Percentiles rank a stretch among this genome's conserved stretches.
Conservation (phyloP, 2,888 invertebrate species). For the Aspidapion aeneum region DNA sequence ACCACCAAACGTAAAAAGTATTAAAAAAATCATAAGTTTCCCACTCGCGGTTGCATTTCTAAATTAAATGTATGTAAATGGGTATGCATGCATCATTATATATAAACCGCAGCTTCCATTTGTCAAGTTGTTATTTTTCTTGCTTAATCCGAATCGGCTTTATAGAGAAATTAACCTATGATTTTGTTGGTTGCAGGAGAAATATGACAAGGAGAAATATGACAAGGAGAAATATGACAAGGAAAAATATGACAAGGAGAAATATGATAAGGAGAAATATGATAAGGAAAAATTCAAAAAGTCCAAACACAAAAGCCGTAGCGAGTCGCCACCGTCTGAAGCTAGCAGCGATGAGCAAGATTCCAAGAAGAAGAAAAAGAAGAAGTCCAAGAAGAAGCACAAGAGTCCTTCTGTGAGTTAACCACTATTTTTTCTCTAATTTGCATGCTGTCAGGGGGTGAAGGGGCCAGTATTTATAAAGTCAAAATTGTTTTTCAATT, state of each 20-base stretch:
- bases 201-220: constrained; percentile 50
- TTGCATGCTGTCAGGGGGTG: neutral
- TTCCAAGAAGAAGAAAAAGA: constrained; percentile 46
- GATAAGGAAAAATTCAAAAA: constrained; percentile 50
- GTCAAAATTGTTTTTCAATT: too few relatives aligned
- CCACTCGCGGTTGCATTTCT: too few relatives aligned
- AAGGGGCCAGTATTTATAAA: too few relatives aligned
- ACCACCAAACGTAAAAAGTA: too few relatives aligned
- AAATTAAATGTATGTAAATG: too few relatives aligned
- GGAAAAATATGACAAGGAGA: neutral
- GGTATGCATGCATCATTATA: too few relatives aligned
- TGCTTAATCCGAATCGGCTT: too few relatives aligned
- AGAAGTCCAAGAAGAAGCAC: constrained; percentile 47
- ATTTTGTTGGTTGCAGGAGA: too few relatives aligned
- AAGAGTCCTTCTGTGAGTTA: constrained; percentile 46
- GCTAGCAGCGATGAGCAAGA: constrained; percentile 43
- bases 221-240: constrained; percentile 46
- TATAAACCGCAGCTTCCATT: too few relatives aligned
- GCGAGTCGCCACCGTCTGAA: constrained; percentile 37
- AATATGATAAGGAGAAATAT: neutral
- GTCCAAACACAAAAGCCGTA: constrained; percentile 45
- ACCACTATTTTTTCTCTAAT: neutral
- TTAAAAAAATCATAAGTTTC: too few relatives aligned
- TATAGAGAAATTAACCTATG: too few relatives aligned
- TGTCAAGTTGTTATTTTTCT: too few relatives aligned